phyloP scores from a whole-genome alignment of 2,888 invertebrate species.

The Parnassius orleans region DNA sequence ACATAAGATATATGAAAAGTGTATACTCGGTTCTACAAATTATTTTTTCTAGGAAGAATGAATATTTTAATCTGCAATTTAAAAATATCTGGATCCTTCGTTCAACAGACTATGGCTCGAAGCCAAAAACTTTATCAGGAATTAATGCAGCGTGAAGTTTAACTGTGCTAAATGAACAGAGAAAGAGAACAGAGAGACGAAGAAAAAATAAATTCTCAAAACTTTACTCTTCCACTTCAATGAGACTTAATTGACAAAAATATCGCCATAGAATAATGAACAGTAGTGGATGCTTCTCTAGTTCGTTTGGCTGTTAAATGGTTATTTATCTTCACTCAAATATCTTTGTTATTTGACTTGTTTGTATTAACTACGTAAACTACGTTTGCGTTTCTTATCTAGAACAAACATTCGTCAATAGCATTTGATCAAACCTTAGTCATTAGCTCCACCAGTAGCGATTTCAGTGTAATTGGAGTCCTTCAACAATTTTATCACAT shows the following conservation, averaged over 20 bases:
- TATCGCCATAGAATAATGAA: background rate
- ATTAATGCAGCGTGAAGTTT: conserved; percentile 71
- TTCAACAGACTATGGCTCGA: conserved; percentile 50
- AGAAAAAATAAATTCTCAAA: conserved; percentile 31
- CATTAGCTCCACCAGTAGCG: too few species aligned
- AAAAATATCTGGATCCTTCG: conserved; percentile 45
- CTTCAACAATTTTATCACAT: too few species aligned
- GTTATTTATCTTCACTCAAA: too few species aligned
- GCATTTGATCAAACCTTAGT: too few species aligned
- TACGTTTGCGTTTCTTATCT: too few species aligned
- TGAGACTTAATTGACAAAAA: background rate
- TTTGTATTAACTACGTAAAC: too few species aligned
- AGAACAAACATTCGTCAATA: too few species aligned
- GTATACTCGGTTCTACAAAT: background rate
- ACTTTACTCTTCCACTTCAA: conserved; percentile 27
- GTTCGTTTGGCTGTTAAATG: too few species aligned
- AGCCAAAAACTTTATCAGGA: conserved; percentile 55
- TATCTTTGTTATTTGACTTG: too few species aligned
- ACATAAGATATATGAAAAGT: too few species aligned
- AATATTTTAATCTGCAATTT: conserved; percentile 33
- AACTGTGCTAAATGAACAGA: conserved; percentile 63
- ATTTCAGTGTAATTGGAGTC: too few species aligned
- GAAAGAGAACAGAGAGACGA: conserved; percentile 44
- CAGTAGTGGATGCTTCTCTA: too few species aligned
- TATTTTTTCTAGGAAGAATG: conserved; percentile 18